A percentile compares a stretch with the other conserved stretches of the same genome.
Conservation (phyloP, 1,140 invertebrate species). For the Araneus ventricosus region DNA sequence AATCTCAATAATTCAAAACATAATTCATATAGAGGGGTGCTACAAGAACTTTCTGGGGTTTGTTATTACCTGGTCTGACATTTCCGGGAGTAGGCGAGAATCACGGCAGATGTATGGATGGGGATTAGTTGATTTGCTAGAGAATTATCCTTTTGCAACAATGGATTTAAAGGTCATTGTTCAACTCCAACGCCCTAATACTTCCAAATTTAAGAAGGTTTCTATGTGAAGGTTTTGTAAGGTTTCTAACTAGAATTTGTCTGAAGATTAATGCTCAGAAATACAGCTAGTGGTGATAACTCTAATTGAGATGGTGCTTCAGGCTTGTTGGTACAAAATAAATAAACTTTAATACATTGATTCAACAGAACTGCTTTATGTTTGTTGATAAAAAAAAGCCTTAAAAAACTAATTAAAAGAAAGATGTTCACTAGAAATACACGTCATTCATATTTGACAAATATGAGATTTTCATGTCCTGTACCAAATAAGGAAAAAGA, state of each 20-base stretch:
- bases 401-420: too few species aligned
- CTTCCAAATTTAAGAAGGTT: background rate
- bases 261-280: background rate
- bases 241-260: background rate
- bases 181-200: background rate
- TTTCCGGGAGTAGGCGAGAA: background rate
- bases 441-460: too few species aligned
- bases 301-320: too few species aligned
- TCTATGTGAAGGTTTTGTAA: background rate
- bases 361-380: too few species aligned
- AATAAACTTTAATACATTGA: too few species aligned
- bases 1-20: conserved; percentile 1
- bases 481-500: too few species aligned
- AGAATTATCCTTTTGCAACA: background rate
- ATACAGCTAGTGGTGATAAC: too few species aligned
- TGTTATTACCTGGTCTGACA: background rate
- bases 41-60: background rate
- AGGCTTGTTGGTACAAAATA: too few species aligned
- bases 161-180: conserved; percentile 19
- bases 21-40: background rate
- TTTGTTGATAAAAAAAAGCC: too few species aligned
- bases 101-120: background rate
- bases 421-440: too few species aligned
- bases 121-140: background rate
- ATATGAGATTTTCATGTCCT: too few species aligned